phyloP scores from a whole-genome alignment of 2,888 invertebrate genomes.

The Pristionchus exspectatus region DNA sequence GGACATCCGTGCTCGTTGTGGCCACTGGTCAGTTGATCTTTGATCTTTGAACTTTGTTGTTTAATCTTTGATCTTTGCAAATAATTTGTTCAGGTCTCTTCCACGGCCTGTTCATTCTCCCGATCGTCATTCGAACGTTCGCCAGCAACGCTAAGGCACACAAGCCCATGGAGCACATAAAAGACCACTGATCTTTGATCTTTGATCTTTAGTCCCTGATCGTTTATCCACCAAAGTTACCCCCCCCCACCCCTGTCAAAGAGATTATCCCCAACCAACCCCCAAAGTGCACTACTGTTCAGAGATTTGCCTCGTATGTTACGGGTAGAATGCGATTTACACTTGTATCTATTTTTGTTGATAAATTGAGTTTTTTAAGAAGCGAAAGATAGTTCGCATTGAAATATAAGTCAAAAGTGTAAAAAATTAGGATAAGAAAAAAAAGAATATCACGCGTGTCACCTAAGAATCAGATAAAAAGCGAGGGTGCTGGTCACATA shows the following conservation, averaged over 20 bases:
- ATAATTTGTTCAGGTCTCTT: conserved; percentile 66
- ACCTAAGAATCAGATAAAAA: too few relatives aligned
- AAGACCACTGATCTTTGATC: conserved; percentile 23
- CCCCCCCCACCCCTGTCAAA: neutral
- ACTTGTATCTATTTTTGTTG: conserved; percentile 33
- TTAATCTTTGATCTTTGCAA: neutral
- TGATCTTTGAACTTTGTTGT: neutral
- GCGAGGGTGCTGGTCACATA: too few relatives aligned
- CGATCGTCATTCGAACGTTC: conserved; percentile 71
- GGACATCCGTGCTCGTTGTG: conserved; percentile 77
- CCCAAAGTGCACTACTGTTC: conserved; percentile 32
- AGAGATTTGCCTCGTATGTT: conserved; percentile 32
- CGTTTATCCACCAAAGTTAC: neutral
- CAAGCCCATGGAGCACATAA: conserved; percentile 50
- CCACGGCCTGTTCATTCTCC: conserved; percentile 77
- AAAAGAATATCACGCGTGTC: too few relatives aligned
- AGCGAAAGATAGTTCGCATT: neutral
- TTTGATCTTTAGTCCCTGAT: neutral
- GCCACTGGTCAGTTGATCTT: conserved; percentile 65
- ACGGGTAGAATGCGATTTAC: conserved; percentile 41
- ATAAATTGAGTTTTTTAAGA: neutral
- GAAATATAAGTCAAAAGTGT: neutral
- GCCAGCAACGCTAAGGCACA: conserved; percentile 60
- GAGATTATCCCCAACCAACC: neutral
- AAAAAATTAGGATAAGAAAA: neutral